Evolutionary conservation across 1,140 invertebrate genomes (phyloP), one percentile per base, ranked within the genome.

Genomic region (Lasioglossum albipes): DNA sequence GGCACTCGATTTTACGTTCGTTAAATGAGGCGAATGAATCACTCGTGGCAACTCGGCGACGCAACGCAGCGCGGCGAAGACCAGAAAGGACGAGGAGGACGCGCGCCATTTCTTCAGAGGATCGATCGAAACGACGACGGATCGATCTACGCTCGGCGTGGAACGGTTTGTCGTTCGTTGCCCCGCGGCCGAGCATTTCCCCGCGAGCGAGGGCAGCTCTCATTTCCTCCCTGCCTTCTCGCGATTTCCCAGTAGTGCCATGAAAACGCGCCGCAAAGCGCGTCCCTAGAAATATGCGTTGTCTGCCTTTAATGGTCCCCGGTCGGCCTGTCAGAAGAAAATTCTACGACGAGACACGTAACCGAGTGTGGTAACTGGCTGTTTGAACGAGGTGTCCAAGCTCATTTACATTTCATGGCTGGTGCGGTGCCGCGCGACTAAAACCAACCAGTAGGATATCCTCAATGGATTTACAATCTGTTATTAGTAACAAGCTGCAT

Each of bases 131-230:
- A 45, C 42, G 42, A 45, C 49, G 41, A 57, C 13, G 59, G 45
- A 65, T 54, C n/a, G 45, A 41, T 66, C 45, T 9, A 1, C 9
- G 31, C 22, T 45, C 49, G 6, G 5, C 49, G 27, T 27, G 1
- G 65, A 54, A 69, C 65, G 69, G 75, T 59, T 69, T 59, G 67
- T 61, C 52, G 75, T 68, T 45, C 75, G 52, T 76, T 76, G 75
- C 75, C 67, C 65, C 18, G n/a, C 16, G 64, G 36, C 49, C n/a
- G 7, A 45, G 5, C n/a, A 52, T 67, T 76, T 59, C n/a, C 16
- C 22, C 16, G 36, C 7, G 41, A 68, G 36, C 27, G 27, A 27
- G 42, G 7, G 36, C 22, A 59, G 7, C n/a, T 18, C 10, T 27
- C 49, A 18, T 57, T 36, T 45, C 10, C 6, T 6, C 42, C 2